These are phyloP conservation scores for Oxyura jamaicensis DNA, from an alignment of 2,113 vertebrate genomes.

Conservation along the genomic window DNA sequence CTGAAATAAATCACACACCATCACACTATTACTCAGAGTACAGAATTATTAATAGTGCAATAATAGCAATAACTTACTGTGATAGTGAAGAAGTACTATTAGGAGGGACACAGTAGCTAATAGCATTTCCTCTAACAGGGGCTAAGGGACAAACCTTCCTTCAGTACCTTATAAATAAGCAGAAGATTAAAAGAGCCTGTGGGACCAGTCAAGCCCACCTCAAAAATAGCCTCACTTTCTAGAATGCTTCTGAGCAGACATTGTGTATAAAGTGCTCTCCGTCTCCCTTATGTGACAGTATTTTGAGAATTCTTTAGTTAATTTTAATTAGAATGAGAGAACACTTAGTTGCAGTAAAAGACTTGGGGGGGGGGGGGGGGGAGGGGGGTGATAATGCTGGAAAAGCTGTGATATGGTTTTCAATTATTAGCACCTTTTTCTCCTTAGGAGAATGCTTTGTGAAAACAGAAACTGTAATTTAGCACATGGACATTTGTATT, in stretches of 20 bases:
- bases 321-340: constrained; percentile 3
- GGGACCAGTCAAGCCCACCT: not conserved
- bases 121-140: constrained; percentile 10
- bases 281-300: not conserved
- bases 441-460: not conserved
- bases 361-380: not conserved
- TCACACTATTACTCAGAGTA: not conserved
- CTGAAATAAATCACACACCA: constrained; percentile 53
- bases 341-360: not conserved
- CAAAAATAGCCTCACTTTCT: not conserved
- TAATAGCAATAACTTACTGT: constrained; percentile 63
- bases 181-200: not conserved
- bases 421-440: not conserved
- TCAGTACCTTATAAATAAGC: not conserved
- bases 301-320: constrained; percentile 22
- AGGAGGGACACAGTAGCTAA: constrained; percentile 50
- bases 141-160: constrained; percentile 27
- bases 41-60: constrained; percentile 56
- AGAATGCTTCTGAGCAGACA: not conserved
- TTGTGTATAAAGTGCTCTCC: not conserved
- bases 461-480: not conserved
- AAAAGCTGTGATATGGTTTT: not conserved
- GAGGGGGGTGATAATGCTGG: not conserved
- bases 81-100: constrained; percentile 33
- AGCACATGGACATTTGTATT: not conserved